Evolutionary conservation across 1,140 invertebrate genomes (phyloP).

Genomic region (Tetramorium parvispinum): DNA sequence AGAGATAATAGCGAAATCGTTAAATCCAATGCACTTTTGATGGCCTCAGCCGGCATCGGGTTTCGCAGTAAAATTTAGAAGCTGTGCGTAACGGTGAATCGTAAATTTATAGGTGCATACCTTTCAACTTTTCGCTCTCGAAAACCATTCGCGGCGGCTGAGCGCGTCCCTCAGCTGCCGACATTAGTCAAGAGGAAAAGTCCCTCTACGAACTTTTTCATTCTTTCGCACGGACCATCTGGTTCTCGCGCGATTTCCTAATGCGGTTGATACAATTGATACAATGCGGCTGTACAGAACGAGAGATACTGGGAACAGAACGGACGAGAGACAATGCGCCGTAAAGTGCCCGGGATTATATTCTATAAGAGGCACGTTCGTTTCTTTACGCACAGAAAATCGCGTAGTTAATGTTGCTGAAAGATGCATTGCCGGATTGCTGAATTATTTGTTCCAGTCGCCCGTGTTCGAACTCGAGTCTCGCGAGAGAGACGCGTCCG

Average conservation of each 20-base stretch:
- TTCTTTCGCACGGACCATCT: slow-evolving; percentile 13
- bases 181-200: slow-evolving; percentile 16
- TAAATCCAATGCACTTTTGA: slow-evolving; percentile 33
- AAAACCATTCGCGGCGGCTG: slow-evolving; percentile 33
- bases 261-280: slow-evolving; percentile 29
- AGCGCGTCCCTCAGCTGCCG: slow-evolving; percentile 2
- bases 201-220: background rate
- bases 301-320: slow-evolving; percentile 20
- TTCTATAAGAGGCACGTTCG: slow-evolving; percentile 14
- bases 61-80: slow-evolving; percentile 36
- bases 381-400: background rate
- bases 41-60: background rate
- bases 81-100: slow-evolving; percentile 14
- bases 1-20: slow-evolving; percentile 45
- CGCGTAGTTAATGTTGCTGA: background rate
- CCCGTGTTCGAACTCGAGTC: background rate
- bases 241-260: slow-evolving; percentile 42
- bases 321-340: slow-evolving; percentile 21
- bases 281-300: slow-evolving; percentile 2
- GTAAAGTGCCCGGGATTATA: slow-evolving; percentile 21
- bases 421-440: background rate
- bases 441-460: slow-evolving; percentile 3
- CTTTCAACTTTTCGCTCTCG: slow-evolving; percentile 31
- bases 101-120: slow-evolving; percentile 44
- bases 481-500: background rate